These are phyloP conservation scores for Cyclophora punctaria DNA, from an alignment of 2,888 invertebrate genomes.

Conservation along the genomic window DNA sequence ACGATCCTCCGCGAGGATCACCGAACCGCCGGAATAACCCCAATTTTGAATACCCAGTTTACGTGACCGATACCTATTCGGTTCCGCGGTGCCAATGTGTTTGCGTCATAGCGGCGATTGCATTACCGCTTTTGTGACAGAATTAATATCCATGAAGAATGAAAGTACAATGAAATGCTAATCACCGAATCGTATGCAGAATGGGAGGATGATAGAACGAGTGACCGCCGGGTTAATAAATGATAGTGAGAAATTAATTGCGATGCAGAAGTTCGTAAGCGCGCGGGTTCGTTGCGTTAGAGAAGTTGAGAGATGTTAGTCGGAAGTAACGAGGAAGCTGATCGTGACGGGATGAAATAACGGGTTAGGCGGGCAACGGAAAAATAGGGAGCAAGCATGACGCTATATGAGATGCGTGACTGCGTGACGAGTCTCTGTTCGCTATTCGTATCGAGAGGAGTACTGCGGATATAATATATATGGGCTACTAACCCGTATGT, in stretches of 20 bases:
- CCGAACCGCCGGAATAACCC: conserved; percentile 34
- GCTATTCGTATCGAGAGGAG: conserved; percentile 56
- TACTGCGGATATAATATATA: conserved; percentile 59
- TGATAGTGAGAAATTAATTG: conserved; percentile 43
- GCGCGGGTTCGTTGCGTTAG: conserved; percentile 50
- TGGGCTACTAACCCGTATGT: conserved; percentile 78
- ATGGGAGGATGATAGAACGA: conserved; percentile 40
- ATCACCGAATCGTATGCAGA: conserved; percentile 48
- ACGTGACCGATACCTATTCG: conserved; percentile 30
- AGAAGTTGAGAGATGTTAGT: conserved; percentile 59
- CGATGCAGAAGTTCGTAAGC: conserved; percentile 66
- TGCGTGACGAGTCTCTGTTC: conserved; percentile 46
- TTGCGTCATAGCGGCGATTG: conserved; percentile 70
- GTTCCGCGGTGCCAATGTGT: conserved; percentile 18
- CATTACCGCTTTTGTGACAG: conserved; percentile 75
- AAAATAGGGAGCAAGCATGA: conserved; percentile 67
- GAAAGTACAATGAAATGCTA: conserved; percentile 42
- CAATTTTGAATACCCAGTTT: conserved; percentile 50
- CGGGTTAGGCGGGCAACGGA: conserved; percentile 71
- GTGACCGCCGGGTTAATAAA: conserved; percentile 46
- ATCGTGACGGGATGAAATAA: conserved; percentile 52
- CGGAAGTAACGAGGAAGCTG: conserved; percentile 68
- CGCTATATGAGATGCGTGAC: conserved; percentile 58
- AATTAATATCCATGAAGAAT: conserved; percentile 70
- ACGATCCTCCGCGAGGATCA: conserved; percentile 35